Evolutionary conservation across 2,797 vertebrate genomes (phyloP).

Genomic region (Pangasius mekongensis): DNA sequence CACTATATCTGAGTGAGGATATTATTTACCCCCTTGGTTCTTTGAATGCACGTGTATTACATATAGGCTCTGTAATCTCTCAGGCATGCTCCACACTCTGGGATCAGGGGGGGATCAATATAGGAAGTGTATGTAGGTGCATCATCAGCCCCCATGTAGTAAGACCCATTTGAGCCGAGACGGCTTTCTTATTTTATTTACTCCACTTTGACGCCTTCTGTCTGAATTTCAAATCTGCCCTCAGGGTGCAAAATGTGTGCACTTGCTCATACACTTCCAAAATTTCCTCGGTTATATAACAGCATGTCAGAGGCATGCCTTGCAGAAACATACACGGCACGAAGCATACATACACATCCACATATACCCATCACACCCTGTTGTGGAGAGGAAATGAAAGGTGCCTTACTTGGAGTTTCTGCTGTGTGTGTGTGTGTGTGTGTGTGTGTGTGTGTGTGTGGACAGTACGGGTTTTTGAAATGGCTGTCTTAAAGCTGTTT

Average conservation of each 20-base stretch:
- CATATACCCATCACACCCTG: conserved; percentile 31
- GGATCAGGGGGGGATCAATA: not conserved
- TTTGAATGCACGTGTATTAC: conserved; percentile 24
- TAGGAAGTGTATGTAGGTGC: conserved; percentile 6
- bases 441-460: conserved; percentile 13
- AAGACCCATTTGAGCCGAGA: conserved; percentile 25
- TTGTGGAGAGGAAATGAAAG: conserved; percentile 20
- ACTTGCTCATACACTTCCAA: conserved; percentile 29
- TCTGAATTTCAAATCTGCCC: conserved; percentile 51
- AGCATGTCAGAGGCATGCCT: conserved; percentile 41
- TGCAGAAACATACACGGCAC: conserved; percentile 23
- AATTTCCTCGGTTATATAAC: conserved; percentile 48
- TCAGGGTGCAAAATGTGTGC: conserved; percentile 30
- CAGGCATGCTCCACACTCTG: not conserved
- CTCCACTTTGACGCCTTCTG: conserved; percentile 23
- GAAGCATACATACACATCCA: conserved; percentile 34
- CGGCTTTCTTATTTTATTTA: conserved; percentile 37
- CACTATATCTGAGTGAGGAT: not conserved
- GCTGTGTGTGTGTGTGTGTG: not conserved
- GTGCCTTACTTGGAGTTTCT: not conserved
- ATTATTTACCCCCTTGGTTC: not conserved
- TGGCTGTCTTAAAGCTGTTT: not conserved
- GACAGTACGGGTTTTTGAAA: not conserved
- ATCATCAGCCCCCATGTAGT: conserved; percentile 6
- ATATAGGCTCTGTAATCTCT: conserved; percentile 14